Evolutionary conservation across 2,797 vertebrate genomes (phyloP).

Genomic region (Hyperoplus immaculatus): DNA sequence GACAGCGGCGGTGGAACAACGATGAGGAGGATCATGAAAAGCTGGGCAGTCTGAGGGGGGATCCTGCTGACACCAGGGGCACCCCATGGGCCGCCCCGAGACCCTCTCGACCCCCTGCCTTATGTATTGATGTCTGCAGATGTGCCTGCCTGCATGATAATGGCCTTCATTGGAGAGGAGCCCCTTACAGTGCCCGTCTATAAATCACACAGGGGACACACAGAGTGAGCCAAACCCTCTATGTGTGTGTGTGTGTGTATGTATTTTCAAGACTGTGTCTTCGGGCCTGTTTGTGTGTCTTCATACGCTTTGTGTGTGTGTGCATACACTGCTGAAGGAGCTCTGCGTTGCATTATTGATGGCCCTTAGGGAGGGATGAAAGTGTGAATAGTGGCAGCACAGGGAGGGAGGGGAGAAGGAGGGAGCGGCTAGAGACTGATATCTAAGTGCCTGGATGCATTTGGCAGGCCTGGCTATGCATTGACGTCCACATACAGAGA

Average conservation of each 20-base stretch:
- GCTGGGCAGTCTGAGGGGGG: conserved; percentile 60
- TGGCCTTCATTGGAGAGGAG: conserved; percentile 67
- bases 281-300: conserved; percentile 39
- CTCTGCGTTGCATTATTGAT: conserved; percentile 83
- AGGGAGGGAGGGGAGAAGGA: conserved; percentile 17
- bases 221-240: conserved; percentile 25
- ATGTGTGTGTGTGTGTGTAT: conserved; percentile 38
- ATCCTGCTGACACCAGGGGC: conserved; percentile 69
- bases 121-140: conserved; percentile 83
- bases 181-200: conserved; percentile 60
- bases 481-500: conserved; percentile 37
- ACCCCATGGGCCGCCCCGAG: conserved; percentile 65
- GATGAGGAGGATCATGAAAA: conserved; percentile 55
- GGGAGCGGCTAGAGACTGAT: conserved; percentile 45
- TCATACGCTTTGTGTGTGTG: conserved; percentile 41
- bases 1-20: conserved; percentile 58
- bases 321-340: conserved; percentile 47
- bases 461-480: conserved; percentile 37
- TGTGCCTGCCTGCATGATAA: conserved; percentile 81
- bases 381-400: conserved; percentile 69
- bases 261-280: conserved; percentile 38
- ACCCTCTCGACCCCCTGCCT: conserved; percentile 61
- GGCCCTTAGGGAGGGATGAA: conserved; percentile 76
- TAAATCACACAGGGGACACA: conserved; percentile 75
- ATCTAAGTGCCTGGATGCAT: conserved; percentile 47